Conservation (phyloP, 2,888 invertebrate genomes). For the Machimus rusticus region DNA sequence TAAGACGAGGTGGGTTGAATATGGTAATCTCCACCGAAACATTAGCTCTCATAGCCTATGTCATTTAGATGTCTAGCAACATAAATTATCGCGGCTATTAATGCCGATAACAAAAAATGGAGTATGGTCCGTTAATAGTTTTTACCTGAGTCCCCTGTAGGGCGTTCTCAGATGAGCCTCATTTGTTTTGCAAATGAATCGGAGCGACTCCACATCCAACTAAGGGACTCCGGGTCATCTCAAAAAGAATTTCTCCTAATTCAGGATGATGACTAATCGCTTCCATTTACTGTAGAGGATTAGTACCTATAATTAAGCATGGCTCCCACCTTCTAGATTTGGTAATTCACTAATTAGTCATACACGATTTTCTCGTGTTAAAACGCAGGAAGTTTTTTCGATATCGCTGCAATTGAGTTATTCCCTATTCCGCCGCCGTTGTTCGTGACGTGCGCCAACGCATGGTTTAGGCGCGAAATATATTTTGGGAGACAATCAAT, state of each 20-base stretch:
- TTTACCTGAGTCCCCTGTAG: not conserved
- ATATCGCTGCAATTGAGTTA: not conserved
- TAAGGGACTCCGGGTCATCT: not conserved
- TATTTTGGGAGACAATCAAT: constrained; percentile 9
- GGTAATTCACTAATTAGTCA: not conserved
- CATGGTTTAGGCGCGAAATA: not conserved
- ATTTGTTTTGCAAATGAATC: constrained; percentile 24
- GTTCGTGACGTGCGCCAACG: constrained; percentile 4
- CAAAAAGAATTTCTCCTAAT: not conserved
- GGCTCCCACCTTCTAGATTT: not conserved
- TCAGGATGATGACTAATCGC: not conserved
- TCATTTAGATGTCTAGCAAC: constrained; percentile 23
- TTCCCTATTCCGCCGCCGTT: not conserved
- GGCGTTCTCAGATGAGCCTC: not conserved
- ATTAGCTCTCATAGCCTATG: constrained; percentile 9
- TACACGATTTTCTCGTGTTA: not conserved
- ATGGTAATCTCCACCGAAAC: constrained; percentile 14
- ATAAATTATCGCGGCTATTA: constrained; percentile 11
- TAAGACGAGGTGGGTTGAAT: not conserved
- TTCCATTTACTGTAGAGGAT: not conserved
- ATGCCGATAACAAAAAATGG: not conserved
- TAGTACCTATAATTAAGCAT: not conserved
- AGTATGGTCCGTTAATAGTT: constrained; percentile 22
- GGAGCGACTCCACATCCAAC: not conserved
- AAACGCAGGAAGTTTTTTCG: not conserved